Percentiles rank a stretch among this genome's conserved stretches.
Conservation (phyloP, 2,797 vertebrate genomes). For the Octomys mimax region DNA sequence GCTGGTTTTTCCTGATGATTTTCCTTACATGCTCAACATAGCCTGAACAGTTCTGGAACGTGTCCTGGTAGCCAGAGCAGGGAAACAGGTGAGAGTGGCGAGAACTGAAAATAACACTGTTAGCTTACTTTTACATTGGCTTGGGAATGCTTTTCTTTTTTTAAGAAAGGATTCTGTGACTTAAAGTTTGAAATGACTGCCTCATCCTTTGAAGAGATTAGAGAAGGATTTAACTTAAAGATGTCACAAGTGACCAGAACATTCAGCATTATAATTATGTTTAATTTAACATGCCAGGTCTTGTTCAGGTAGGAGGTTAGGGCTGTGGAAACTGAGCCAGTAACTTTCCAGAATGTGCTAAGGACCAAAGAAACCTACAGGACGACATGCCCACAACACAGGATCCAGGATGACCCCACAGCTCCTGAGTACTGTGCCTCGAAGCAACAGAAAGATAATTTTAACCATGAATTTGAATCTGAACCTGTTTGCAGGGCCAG, state of each 20-base stretch:
- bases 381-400: background rate
- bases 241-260: background rate
- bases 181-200: constrained; percentile 49
- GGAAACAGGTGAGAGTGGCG: background rate
- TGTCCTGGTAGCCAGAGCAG: background rate
- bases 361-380: background rate
- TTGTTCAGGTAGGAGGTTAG: background rate
- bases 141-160: background rate
- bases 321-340: background rate
- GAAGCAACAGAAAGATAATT: background rate
- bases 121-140: background rate
- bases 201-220: constrained; percentile 3
- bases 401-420: background rate
- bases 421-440: background rate
- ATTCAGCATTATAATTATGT: background rate
- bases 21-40: background rate
- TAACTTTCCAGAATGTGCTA: background rate
- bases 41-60: background rate
- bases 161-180: background rate
- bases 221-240: constrained; percentile 26
- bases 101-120: background rate
- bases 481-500: background rate
- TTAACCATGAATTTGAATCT: background rate
- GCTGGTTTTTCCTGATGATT: background rate
- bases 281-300: background rate